These are phyloP conservation scores for Orussus abietinus DNA, from an alignment of 1,140 invertebrate species.

Conservation along the genomic window DNA sequence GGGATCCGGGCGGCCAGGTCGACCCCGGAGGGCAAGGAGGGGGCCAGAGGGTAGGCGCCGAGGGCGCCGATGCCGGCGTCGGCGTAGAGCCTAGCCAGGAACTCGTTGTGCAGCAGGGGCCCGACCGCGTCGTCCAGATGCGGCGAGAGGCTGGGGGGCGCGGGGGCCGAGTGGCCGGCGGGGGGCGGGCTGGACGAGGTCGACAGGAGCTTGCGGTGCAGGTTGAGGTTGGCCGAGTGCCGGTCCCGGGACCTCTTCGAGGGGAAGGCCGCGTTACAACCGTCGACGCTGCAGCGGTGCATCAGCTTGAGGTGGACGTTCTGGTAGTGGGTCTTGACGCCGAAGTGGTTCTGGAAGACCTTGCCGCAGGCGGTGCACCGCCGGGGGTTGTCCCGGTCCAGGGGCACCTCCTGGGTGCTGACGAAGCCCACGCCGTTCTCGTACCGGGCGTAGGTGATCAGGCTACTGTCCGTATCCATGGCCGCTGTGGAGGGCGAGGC, in stretches of 20 bases:
- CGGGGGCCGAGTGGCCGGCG: constrained; percentile 50
- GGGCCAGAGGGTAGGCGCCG: constrained; percentile 34
- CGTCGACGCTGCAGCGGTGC: constrained; percentile 93
- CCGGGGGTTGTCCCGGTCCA: constrained; percentile 77
- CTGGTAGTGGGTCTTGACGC: constrained; percentile 94
- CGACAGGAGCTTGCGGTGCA: constrained; percentile 84
- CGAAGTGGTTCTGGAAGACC: constrained; percentile 91
- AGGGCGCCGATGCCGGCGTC: constrained; percentile 55
- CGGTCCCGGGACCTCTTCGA: constrained; percentile 89
- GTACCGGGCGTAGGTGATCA: constrained; percentile 62
- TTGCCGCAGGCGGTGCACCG: constrained; percentile 90
- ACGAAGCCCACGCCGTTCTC: constrained; percentile 72
- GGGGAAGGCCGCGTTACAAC: constrained; percentile 95
- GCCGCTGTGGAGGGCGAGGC: constrained; percentile 53
- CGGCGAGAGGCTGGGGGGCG: constrained; percentile 41
- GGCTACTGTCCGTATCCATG: constrained; percentile 52
- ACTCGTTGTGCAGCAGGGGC: constrained; percentile 65
- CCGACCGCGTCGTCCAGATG: constrained; percentile 41
- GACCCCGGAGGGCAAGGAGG: constrained; percentile 30
- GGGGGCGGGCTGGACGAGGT: constrained; percentile 61
- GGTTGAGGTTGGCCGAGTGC: constrained; percentile 87
- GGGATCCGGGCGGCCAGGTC: constrained; percentile 43
- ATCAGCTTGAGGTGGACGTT: constrained; percentile 94
- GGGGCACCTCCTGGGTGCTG: constrained; percentile 74
- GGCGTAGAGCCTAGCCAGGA: constrained; percentile 77